phyloP scores from a whole-genome alignment of 2,797 vertebrate genomes.

The Thunnus albacares region DNA sequence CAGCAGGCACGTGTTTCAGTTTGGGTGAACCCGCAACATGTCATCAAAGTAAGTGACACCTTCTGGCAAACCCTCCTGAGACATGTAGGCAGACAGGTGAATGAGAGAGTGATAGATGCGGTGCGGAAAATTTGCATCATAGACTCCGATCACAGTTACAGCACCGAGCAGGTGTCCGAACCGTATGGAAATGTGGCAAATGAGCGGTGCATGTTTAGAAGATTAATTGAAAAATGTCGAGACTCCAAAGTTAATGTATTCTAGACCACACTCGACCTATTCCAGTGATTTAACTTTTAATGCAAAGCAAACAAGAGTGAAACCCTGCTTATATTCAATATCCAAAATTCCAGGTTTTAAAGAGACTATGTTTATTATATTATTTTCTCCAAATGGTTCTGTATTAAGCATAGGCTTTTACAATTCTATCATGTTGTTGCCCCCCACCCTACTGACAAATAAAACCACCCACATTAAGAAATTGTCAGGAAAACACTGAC shows the following conservation, averaged over 20 bases:
- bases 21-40: conserved; percentile 1
- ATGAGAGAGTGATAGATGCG: background rate
- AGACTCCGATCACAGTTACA: background rate
- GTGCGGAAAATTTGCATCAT: conserved; percentile 1
- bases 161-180: background rate
- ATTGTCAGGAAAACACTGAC: background rate
- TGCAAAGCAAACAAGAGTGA: background rate
- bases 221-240: conserved; percentile 1
- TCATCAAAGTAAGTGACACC: background rate
- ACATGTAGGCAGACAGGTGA: background rate
- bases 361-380: background rate
- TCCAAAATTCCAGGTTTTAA: background rate
- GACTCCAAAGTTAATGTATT: conserved; percentile 6
- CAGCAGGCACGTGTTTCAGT: background rate
- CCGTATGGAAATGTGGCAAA: background rate
- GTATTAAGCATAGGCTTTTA: background rate
- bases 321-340: background rate
- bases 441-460: background rate
- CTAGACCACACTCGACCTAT: background rate
- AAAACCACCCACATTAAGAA: background rate
- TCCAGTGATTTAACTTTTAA: conserved; percentile 6
- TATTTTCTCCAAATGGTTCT: background rate
- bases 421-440: background rate
- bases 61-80: background rate
- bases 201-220: conserved; percentile 1